Base-by-base conservation (phyloP, 2,113 vertebrate species). In the Dicaeum eximium region DNA sequence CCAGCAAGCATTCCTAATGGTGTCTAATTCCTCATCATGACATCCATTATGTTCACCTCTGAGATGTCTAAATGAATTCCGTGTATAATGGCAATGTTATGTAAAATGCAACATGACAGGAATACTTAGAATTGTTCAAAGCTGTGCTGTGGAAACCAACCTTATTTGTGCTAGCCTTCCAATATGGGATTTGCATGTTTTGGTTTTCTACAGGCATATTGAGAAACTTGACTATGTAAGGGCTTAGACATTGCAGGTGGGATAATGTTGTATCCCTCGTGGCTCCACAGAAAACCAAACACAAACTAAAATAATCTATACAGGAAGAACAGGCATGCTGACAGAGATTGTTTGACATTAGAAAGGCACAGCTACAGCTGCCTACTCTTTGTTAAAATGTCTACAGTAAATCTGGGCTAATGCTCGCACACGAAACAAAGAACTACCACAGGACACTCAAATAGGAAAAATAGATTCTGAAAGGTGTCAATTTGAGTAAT, bases 401-500 rank as follows among this genome's bases (percentile, higher is more conserved):
- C 71, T 90, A 92, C 56, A 92, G 95, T 91, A 82, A 97, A 96
- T 94, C 90, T 97, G 83, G 58, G 69, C 70, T 92, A 97, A 96
- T 57, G 80, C 44, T 92, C 80, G 88, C 66, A 40, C 77, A 90
- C 53, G 45, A 96, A 95, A 97, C 94, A 96, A 98, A 97, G 88
- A 82, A 82, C 15, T 48, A 91, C 62, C 80, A 75, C 82, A 96
- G 88, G 60, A 95, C 48, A 83, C 84, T 93, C 96, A 93, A 91
- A 93, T 31, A 87, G 88, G 79, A 96, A 58, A 89, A 96, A 88
- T 33, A 82, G 67, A 91, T 88, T 90, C 81, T 96, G 95, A 97
- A 96, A 97, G 86, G 69, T 97, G 90, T 97, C 86, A 92, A 85
- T 92, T 75, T 94, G 88, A 95, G 75, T 90, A 87, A 84, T 93